A percentile compares a stretch with the other conserved stretches of the same genome.
Evolutionary conservation across 2,113 vertebrate species (phyloP).

Genomic region (Pelmatolapia mariae): DNA sequence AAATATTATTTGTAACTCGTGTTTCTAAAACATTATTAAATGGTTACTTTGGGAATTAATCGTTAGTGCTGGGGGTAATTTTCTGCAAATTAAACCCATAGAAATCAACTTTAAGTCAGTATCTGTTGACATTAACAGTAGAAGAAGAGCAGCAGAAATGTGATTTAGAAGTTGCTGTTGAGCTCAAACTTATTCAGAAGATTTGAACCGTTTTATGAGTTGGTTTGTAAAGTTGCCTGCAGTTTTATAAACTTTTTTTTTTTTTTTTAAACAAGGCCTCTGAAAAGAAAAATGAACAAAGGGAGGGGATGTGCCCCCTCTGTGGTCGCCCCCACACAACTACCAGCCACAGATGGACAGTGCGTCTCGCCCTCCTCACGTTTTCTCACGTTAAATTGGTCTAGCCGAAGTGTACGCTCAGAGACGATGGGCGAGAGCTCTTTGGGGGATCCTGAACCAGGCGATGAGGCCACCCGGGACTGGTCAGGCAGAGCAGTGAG

Average conservation of each 20-base stretch:
- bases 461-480: constrained; percentile 56
- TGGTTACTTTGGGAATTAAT: not conserved
- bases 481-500: constrained; percentile 29
- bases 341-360: constrained; percentile 55
- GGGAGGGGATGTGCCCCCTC: constrained; percentile 2
- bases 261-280: not conserved
- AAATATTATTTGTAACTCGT: not conserved
- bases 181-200: not conserved
- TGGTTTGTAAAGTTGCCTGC: not conserved
- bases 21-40: not conserved
- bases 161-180: not conserved
- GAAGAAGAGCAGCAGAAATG: not conserved
- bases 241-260: not conserved
- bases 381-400: constrained; percentile 69
- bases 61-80: not conserved
- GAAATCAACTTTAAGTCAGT: not conserved
- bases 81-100: not conserved
- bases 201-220: not conserved
- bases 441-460: constrained; percentile 61
- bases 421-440: constrained; percentile 46
- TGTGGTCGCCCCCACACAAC: not conserved
- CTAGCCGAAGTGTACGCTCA: constrained; percentile 36
- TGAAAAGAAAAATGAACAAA: not conserved
- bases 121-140: not conserved
- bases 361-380: constrained; percentile 32